Evolutionary conservation across 1,140 invertebrate species (phyloP), one percentile per base, ranked within the genome.

Genomic region (Lordiphosa clarofinis): DNA sequence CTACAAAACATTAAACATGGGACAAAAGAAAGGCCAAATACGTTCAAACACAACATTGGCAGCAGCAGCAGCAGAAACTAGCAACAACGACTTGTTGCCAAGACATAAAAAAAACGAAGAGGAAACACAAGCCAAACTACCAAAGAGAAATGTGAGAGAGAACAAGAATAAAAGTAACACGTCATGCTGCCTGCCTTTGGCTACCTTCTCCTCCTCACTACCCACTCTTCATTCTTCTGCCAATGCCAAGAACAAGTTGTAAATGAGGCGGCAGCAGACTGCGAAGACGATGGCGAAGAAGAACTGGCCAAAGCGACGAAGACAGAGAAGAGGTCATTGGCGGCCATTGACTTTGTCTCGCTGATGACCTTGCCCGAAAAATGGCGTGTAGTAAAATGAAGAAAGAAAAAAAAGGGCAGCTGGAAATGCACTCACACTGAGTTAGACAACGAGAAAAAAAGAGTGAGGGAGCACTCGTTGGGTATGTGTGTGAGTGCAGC

Each of bases 311-410:
- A 50, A 59, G 47, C 28, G 7, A 31, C 28, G 28, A 31, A 31
- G 28, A 31, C 28, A 31, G 28, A 73, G 76, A 73, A 87, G 86
- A 86, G 86, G 86, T 88, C 82, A 88, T 75, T 84, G 72, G 81
- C 86, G 86, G 81, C 43, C 87, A 79, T 87, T 88, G 86, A 88
- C 86, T 88, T 84, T 84, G 81, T 88, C 86, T 87, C 74, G 71
- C 53, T 73, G 73, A 81, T 88, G 86, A 88, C 86, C 86, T 88
- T 88, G 86, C 86, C 86, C 86, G 81, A 87, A 88, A 88, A 88
- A 87, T 86, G 78, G 69, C 82, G 67, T 74, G 21, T 24, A 66
- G 62, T 66, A 74, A 76, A 63, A 48, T 49, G 38, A 38, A 64
- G 57, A 40, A 58, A 55, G 47, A 48, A 42, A 53, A 42, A 42